Base-by-base conservation (phyloP, 1,140 invertebrate genomes). In the Coptotermes formosanus region DNA sequence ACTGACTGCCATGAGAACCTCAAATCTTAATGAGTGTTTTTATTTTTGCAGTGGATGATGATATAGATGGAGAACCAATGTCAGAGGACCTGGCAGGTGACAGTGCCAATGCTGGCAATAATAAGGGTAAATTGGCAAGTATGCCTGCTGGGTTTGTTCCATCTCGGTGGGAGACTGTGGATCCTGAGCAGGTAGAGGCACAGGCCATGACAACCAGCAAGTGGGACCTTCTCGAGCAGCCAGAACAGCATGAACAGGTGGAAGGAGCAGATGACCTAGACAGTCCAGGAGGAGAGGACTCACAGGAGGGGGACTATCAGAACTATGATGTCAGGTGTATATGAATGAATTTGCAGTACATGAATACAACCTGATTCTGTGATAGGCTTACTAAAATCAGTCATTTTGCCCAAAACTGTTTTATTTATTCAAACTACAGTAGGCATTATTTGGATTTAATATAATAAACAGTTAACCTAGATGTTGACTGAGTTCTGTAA, bases 151-250 rank as follows among this genome's bases (percentile, higher is more conserved):
- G 93, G 59, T 97, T 97, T 92, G 95, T 97, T 69, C 96, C 96
- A 16, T 98, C 97, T 0, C 96, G 97, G 90, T 99, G 98, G 98
- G 98, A 99, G 93, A 97, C 96, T 45, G 96, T 99, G 12, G 97
- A 98, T 91, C 96, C 96, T 3, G 94, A 97, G 89, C 93, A 96
- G 90, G 93, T 95, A 45, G 96, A 97, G 90, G 96, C 96, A 25
- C 96, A 97, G 91, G 97, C 96, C 38, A 96, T 97, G 92, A 97
- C 96, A 3, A 97, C 96, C 6, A 97, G 95, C 87, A 97, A 97
- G 90, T 97, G 97, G 96, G 96, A 97, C 89, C 91, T 94, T 88
- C 90, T 95, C 86, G 94, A 94, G 88, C 92, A 93, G 89, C 91
- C 93, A 88, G 90, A 88, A 91, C 90, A 0, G 19, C 30, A 30